A percentile compares a stretch with the other conserved stretches of the same genome.
These are phyloP conservation scores for Coenonympha arcania DNA, from an alignment of 2,888 invertebrate species.

Conservation along the genomic window DNA sequence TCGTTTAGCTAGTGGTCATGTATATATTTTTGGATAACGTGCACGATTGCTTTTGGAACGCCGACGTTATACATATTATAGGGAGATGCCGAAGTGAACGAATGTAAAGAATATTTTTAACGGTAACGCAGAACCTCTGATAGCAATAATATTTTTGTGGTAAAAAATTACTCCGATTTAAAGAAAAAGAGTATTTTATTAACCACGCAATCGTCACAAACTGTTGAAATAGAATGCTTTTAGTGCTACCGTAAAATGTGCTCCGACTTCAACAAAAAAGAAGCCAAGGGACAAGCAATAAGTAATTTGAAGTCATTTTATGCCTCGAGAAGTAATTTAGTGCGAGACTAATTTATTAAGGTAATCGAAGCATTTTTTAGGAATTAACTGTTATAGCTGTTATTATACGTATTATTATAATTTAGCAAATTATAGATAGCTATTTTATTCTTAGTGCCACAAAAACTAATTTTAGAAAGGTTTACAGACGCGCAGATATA, in stretches of 20 bases:
- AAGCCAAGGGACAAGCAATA: conserved; percentile 21
- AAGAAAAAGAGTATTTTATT: conserved; percentile 64
- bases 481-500: conserved; percentile 19
- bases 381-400: too few relatives aligned
- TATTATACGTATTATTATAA: too few relatives aligned
- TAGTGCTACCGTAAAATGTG: conserved; percentile 53
- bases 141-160: conserved; percentile 73
- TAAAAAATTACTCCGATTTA: conserved; percentile 49
- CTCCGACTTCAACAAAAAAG: conserved; percentile 33
- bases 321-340: conserved; percentile 15
- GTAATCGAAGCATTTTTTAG: conserved; percentile 8
- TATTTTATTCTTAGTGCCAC: conserved; percentile 25
- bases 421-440: conserved; percentile 18
- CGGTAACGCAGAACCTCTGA: conserved; percentile 60
- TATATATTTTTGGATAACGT: conserved; percentile 70
- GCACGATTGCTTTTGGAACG: conserved; percentile 67
- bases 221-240: conserved; percentile 53
- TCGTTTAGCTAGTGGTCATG: conserved; percentile 73
- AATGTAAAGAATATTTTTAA: conserved; percentile 55
- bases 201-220: conserved; percentile 61
- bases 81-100: conserved; percentile 32
- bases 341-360: conserved; percentile 19
- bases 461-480: conserved; percentile 27
- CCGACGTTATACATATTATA: conserved; percentile 43
- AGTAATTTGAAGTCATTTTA: conserved; percentile 17